A percentile compares a stretch with the other conserved stretches of the same genome.
These are phyloP conservation scores for Stichodactyla helianthus DNA, from an alignment of 64 coral and sea anemone genomes.

Conservation along the genomic window DNA sequence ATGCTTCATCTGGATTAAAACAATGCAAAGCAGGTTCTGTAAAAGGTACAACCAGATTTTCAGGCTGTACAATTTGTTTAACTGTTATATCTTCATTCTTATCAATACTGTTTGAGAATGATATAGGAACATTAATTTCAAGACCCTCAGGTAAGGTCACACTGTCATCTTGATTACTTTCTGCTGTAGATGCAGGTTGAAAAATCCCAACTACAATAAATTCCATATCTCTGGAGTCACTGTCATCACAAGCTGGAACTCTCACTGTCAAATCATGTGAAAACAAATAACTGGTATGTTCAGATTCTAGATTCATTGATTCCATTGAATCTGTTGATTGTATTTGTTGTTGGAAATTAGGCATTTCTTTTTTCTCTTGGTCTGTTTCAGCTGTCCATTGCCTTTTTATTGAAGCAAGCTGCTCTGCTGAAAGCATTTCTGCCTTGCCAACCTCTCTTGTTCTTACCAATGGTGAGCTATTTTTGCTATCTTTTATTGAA, in stretches of 20 bases:
- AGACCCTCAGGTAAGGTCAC: not conserved
- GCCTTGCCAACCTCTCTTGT: not conserved
- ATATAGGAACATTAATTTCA: not conserved
- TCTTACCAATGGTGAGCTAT: not conserved
- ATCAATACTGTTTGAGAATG: not conserved
- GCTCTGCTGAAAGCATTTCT: not conserved
- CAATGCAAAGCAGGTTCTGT: not conserved
- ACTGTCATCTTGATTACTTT: not conserved
- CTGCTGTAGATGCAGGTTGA: not conserved
- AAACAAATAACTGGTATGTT: conserved; percentile 5
- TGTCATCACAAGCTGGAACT: not conserved
- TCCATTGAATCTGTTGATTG: not conserved
- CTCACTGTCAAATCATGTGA: conserved; percentile 15
- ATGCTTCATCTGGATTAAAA: not conserved
- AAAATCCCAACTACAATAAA: conserved; percentile 30
- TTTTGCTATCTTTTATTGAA: not conserved
- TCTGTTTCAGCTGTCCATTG: not conserved
- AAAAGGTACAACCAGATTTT: not conserved
- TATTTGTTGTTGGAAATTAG: not conserved
- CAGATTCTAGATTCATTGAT: not conserved
- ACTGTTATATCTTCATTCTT: not conserved
- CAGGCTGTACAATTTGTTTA: not conserved
- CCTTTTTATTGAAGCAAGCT: not conserved
- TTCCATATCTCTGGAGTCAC: not conserved
- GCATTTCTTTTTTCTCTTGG: not conserved